phyloP scores from a whole-genome alignment of 2,888 invertebrate species.

The Cantharis lateralis region DNA sequence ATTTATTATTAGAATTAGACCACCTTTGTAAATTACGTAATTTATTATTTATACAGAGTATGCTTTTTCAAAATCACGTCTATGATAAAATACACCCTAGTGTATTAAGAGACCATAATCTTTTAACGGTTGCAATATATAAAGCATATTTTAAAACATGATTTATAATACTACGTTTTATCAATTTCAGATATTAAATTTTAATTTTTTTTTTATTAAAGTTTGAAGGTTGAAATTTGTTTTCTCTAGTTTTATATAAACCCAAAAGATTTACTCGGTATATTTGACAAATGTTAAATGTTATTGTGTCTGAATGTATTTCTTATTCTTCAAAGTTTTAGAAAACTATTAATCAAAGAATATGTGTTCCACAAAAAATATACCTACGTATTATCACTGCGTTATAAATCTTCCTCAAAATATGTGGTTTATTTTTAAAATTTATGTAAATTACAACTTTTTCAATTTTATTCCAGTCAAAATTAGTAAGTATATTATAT shows the following conservation, averaged over 20 bases:
- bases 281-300: conserved; percentile 2
- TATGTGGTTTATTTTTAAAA: background rate
- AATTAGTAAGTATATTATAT: background rate
- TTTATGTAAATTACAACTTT: background rate
- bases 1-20: background rate
- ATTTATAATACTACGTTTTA: background rate
- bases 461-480: background rate
- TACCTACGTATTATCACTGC: background rate
- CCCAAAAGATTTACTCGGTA: background rate
- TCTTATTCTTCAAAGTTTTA: conserved; percentile 1
- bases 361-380: background rate
- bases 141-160: background rate
- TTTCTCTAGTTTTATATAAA: background rate
- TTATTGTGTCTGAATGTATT: conserved; percentile 4
- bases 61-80: background rate
- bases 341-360: background rate
- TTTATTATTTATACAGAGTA: conserved; percentile 1
- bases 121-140: background rate
- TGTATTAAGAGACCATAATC: background rate
- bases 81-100: conserved; percentile 1
- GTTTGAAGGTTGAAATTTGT: background rate
- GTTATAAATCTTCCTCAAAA: background rate
- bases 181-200: background rate
- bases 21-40: conserved; percentile 1
- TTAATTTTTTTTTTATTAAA: background rate